Base-by-base conservation (phyloP, 2,888 invertebrate genomes). In the Vanessa cardui region DNA sequence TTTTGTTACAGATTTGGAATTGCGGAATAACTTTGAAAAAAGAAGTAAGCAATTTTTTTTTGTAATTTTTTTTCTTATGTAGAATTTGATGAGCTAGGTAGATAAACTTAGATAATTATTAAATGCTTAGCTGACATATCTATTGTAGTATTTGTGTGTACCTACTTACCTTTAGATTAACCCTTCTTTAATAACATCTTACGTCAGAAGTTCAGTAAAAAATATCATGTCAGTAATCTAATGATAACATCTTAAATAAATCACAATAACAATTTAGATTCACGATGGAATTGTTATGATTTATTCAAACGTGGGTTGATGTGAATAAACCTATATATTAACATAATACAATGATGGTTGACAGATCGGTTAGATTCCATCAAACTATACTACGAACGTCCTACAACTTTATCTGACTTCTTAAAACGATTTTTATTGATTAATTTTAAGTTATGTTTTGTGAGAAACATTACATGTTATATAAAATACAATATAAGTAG, bases 311-410 rank as follows among this genome's bases (percentile, higher is more conserved):
- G 77, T 78, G 78, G 74, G 64, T 59, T 69, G 73, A 70, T 70
- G 73, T 76, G 72, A 74, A 76, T 75, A 74, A 74, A 75, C 72
- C 76, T 72, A 78, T 83, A 80, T 76, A 78, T 77, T 79, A 86
- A 84, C 84, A 83, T 76, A 87, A 86, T 83, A 88, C 87, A 88
- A 87, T 85, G 83, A 82, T 78, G 84, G 86, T 85, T 89, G 91
- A 92, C 91, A 90, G 90, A 90, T 90, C 85, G 85, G 81, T 75
- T 79, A 77, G 75, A 76, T 83, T 86, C 86, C 88, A 89, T 69
- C 65, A 31, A 67, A 58, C 31, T 64, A 58, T 47, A 72, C 62
- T 58, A 65, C 26, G 31, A 39, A 1, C 18, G 62, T 60, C 33
- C 45, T 6, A 33, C 62, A 54, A 58, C 58, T 62, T 16, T 18